Evolutionary conservation across 1,140 invertebrate species (phyloP).

Genomic region (Procambarus virginalis): DNA sequence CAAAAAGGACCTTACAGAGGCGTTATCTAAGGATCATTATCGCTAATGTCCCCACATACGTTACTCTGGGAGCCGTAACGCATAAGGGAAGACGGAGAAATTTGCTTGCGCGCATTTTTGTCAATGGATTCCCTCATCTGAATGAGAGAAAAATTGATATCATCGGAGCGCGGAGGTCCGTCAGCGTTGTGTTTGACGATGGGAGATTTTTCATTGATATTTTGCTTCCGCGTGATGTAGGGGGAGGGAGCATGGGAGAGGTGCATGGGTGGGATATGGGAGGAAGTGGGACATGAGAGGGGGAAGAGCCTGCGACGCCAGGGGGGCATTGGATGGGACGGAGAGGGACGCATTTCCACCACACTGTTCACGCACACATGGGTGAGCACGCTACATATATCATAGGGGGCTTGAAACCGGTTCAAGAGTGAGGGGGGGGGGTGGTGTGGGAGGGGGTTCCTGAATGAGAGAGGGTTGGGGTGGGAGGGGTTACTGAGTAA

Average conservation of each 20-base stretch:
- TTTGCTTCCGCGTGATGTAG: neutral
- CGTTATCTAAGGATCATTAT: conserved; percentile 23
- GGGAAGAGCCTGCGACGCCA: too few relatives aligned
- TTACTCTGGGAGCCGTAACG: conserved; percentile 18
- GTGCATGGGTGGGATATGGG: too few relatives aligned
- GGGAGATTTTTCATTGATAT: conserved; percentile 5
- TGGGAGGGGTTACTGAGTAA: too few relatives aligned
- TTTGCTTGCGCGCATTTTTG: conserved; percentile 43
- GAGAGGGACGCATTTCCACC: neutral
- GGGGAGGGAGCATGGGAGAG: too few relatives aligned
- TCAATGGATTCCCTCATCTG: conserved; percentile 40
- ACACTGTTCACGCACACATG: neutral
- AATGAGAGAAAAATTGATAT: conserved; percentile 36
- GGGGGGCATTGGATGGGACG: too few relatives aligned
- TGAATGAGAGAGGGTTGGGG: too few relatives aligned
- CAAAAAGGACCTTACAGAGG: conserved; percentile 14
- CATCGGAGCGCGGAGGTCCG: conserved; percentile 29
- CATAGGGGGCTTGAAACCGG: neutral
- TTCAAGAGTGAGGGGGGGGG: neutral
- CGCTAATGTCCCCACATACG: conserved; percentile 9
- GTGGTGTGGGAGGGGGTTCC: neutral
- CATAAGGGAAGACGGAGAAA: conserved; percentile 34
- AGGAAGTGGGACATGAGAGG: neutral
- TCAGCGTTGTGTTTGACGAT: conserved; percentile 20
- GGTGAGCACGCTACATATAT: neutral